Evolutionary conservation across 2,888 invertebrate genomes (phyloP), one percentile per base, ranked within the genome.

Genomic region (Pterostichus madidus): DNA sequence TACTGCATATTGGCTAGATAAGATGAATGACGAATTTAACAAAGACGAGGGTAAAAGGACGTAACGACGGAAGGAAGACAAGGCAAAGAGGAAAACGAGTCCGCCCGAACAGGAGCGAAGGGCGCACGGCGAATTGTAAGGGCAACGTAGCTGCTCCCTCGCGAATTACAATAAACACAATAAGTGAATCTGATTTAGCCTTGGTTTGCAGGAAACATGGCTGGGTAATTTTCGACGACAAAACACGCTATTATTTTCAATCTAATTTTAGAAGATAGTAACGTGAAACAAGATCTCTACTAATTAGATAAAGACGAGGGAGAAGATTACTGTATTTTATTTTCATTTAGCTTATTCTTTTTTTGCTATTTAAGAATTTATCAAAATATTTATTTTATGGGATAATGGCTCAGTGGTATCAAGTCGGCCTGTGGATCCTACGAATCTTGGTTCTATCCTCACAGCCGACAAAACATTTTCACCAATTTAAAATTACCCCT

Each of bases 1-100:
- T 81, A 81, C 81, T 81, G 81, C 81, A 81, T 81, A 81, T 81
- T 81, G 81, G 75, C 81, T 75, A 61, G 75, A 81, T 81, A 73
- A 75, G 81, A 81, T 81, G 49, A 75, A 81, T 81, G 81, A 81
- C 61, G 61, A 59, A 81, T 56, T 46, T 39, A 75, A 80, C 80
- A 80, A 81, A 80, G 64, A 64, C 49, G n/a, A 44, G 71, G 71
- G 64, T 35, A 13, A 71, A 71, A 56, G 35, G 56, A 39, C 35
- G 52, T 24, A 75, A 56, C 24, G 75, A 75, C 24, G 75, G 75
- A 71, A 71, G 31, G 56, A 77, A 39, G 44, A 17, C 39, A 44
- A 44, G n/a, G 44, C 39, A 71, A 44, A 32, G 44, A 44, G 44
- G 17, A 17, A 44, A 44, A 71, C 39, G 46, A 46, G 11, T n/a